These are phyloP conservation scores for Salmo trutta DNA, from an alignment of 2,797 vertebrate genomes.

Conservation along the genomic window DNA sequence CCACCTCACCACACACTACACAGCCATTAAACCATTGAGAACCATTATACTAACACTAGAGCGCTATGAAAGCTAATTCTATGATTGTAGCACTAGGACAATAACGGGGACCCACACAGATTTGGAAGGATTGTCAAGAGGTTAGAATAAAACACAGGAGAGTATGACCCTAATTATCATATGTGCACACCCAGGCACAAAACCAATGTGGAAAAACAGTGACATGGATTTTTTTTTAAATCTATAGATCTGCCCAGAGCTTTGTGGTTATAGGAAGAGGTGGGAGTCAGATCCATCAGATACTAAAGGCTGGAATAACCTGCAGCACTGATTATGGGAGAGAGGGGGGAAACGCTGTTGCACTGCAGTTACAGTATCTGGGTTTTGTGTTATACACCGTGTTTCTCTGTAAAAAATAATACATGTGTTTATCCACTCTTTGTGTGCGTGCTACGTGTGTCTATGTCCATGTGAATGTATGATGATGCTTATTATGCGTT, in stretches of 20 bases:
- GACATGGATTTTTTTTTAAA: background rate
- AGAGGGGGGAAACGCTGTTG: background rate
- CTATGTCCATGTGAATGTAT: conserved; percentile 8
- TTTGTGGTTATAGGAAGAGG: conserved; percentile 5
- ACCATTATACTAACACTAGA: background rate
- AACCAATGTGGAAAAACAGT: conserved; percentile 19
- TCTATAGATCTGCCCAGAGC: conserved; percentile 29
- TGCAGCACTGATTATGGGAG: background rate
- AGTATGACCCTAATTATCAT: conserved; percentile 15
- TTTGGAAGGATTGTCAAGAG: background rate
- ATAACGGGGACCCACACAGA: background rate
- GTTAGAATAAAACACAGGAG: conserved; percentile 8
- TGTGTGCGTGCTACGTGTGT: background rate
- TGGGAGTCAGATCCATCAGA: background rate
- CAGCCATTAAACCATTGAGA: background rate
- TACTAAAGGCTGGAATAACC: conserved; percentile 17
- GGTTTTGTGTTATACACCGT: background rate
- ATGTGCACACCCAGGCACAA: background rate
- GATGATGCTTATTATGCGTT: too few species aligned
- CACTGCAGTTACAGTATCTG: background rate
- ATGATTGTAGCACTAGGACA: background rate
- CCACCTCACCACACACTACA: background rate
- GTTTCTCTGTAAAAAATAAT: background rate
- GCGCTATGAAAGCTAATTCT: background rate
- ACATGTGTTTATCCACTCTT: background rate